phyloP scores from a whole-genome alignment of 2,113 vertebrate species.

The Panthera uncia region DNA sequence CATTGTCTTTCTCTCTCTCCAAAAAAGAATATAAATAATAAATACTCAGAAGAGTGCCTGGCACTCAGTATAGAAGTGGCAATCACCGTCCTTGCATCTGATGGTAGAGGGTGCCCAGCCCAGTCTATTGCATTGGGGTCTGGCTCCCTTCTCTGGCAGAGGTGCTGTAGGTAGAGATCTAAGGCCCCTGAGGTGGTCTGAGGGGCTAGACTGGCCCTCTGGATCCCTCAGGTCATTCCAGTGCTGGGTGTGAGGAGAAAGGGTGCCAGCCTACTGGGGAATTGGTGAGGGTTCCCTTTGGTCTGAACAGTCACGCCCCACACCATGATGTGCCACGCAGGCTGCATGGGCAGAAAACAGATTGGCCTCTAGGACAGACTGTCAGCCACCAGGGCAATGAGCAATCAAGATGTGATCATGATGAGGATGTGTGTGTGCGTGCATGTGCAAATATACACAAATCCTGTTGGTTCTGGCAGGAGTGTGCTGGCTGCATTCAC shows the following conservation, averaged over 20 bases:
- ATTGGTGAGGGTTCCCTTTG: background rate
- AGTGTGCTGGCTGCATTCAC: background rate
- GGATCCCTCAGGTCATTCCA: background rate
- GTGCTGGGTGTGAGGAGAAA: background rate
- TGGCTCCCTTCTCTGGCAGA: background rate
- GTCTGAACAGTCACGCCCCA: fast-evolving
- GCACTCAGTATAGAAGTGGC: background rate
- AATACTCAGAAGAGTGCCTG: background rate
- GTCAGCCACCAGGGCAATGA: background rate
- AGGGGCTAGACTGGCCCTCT: background rate
- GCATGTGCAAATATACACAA: fast-evolving
- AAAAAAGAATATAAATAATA: background rate
- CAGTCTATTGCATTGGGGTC: fast-evolving
- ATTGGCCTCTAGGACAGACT: background rate
- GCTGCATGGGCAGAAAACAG: background rate
- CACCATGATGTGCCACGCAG: too few species aligned
- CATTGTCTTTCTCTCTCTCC: too few species aligned
- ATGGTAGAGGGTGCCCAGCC: background rate
- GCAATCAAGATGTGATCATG: background rate
- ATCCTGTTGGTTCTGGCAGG: background rate
- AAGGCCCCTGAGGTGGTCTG: background rate
- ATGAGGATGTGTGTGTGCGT: fast-evolving
- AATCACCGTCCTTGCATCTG: fast-evolving
- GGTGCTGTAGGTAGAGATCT: background rate
- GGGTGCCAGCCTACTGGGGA: background rate